Conservation (phyloP, 2,888 invertebrate species). For the Agapostemon virescens region DNA sequence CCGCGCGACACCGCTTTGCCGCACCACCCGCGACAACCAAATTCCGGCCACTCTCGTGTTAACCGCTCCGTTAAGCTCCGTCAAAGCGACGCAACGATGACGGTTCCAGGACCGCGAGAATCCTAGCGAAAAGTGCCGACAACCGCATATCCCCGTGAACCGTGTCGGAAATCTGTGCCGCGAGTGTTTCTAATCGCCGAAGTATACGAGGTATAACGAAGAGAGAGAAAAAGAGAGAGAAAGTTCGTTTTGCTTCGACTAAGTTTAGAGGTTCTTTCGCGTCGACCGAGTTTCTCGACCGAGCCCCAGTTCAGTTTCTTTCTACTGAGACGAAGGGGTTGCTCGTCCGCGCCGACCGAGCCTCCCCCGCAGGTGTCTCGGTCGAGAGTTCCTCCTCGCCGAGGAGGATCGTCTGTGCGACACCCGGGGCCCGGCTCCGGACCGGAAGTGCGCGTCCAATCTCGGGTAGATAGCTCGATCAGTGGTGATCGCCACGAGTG, state of each 20-base stretch:
- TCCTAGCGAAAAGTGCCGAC: neutral
- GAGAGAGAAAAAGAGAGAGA: too few species aligned
- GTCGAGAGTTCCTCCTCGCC: too few species aligned
- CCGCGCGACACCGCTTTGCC: constrained; percentile 16
- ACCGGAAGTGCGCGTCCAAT: neutral
- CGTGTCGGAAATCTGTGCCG: constrained; percentile 11
- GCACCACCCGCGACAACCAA: neutral
- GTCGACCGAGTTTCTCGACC: too few species aligned
- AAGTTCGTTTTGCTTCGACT: neutral
- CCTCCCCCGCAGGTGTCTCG: too few species aligned
- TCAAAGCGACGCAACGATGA: neutral
- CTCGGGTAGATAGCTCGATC: neutral
- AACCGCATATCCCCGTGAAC: neutral
- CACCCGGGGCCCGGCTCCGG: neutral
- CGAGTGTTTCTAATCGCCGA: constrained; percentile 21
- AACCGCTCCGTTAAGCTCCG: neutral
- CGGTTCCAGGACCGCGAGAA: neutral
- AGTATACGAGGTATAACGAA: too few species aligned
- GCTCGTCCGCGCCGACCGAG: neutral
- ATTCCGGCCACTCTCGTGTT: neutral
- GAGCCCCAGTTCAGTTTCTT: too few species aligned
- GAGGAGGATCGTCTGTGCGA: neutral
- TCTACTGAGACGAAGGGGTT: too few species aligned
- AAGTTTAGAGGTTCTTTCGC: neutral
- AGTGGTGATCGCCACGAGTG: constrained; percentile 17